Conservation (phyloP, 1,140 invertebrate species). For the Diabrotica virgifera region DNA sequence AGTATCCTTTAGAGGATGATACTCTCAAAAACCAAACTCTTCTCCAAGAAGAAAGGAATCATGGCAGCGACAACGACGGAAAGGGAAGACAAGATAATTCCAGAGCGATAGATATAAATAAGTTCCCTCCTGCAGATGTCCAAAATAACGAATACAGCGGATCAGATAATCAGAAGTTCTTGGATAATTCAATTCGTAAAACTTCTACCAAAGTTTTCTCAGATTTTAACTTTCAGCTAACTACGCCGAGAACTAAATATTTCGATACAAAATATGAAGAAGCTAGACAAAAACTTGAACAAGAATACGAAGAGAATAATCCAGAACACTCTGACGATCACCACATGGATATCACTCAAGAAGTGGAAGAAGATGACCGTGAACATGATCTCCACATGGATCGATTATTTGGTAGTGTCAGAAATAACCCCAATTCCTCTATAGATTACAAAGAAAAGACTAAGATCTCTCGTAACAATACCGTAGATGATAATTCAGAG, state of each 20-base stretch:
- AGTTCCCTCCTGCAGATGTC: conserved; percentile 39
- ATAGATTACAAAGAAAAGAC: conserved; percentile 28
- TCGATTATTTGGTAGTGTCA: conserved; percentile 16
- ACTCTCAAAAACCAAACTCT: neutral
- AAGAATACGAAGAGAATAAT: conserved; percentile 29
- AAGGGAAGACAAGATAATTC: conserved; percentile 21
- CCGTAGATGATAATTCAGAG: conserved; percentile 29
- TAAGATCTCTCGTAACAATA: conserved; percentile 31
- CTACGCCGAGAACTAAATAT: conserved; percentile 35
- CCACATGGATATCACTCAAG: neutral
- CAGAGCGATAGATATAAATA: conserved; percentile 39
- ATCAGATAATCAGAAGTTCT: conserved; percentile 34
- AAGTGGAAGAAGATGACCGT: conserved; percentile 22
- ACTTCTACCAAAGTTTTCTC: conserved; percentile 16
- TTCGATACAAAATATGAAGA: conserved; percentile 39
- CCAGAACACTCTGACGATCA: conserved; percentile 13
- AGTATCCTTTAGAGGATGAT: neutral
- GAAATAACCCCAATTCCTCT: conserved; percentile 15
- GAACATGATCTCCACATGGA: conserved; percentile 9
- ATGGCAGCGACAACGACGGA: neutral
- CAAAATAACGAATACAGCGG: conserved; percentile 41
- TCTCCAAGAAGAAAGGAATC: neutral
- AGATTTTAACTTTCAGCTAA: conserved; percentile 30
- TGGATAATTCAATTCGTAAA: conserved; percentile 25
- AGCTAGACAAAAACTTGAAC: conserved; percentile 35